These are phyloP conservation scores for Pararge aegeria DNA, from an alignment of 1,140 invertebrate genomes.

Conservation along the genomic window DNA sequence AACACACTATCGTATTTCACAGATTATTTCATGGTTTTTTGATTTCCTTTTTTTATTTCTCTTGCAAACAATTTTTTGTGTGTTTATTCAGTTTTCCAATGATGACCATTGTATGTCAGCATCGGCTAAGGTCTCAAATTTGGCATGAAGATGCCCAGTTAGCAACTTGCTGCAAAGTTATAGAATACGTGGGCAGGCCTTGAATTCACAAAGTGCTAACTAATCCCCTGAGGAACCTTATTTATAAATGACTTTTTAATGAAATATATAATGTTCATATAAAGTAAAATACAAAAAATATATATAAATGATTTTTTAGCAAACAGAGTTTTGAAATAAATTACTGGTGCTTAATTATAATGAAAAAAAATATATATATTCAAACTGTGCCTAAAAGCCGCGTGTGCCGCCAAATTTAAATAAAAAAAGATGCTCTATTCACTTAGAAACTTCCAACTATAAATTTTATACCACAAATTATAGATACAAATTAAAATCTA, in stretches of 20 bases:
- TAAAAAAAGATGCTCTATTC: not conserved
- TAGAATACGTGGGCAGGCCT: too few species aligned
- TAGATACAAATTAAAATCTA: too few species aligned
- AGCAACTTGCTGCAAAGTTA: too few species aligned
- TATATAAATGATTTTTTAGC: not conserved
- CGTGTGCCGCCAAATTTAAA: conserved; percentile 12
- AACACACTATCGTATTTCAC: too few species aligned
- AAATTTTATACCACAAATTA: too few species aligned
- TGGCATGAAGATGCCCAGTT: too few species aligned
- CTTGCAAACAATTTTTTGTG: too few species aligned
- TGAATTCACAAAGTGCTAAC: conserved; percentile 57
- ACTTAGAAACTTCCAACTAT: not conserved
- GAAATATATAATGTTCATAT: conserved; percentile 2
- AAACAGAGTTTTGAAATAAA: not conserved
- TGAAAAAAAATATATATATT: conserved; percentile 1
- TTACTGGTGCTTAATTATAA: conserved; percentile 14
- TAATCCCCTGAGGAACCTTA: conserved; percentile 46
- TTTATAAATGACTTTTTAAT: conserved; percentile 22
- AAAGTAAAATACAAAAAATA: conserved; percentile 8
- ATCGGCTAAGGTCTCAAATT: too few species aligned
- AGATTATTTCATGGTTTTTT: too few species aligned
- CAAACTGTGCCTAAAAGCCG: conserved; percentile 22
- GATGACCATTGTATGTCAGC: too few species aligned
- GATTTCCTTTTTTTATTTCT: too few species aligned
- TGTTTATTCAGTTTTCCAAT: too few species aligned